Evolutionary conservation across 2,888 invertebrate species (phyloP).

Genomic region (Limnephilus lunatus): DNA sequence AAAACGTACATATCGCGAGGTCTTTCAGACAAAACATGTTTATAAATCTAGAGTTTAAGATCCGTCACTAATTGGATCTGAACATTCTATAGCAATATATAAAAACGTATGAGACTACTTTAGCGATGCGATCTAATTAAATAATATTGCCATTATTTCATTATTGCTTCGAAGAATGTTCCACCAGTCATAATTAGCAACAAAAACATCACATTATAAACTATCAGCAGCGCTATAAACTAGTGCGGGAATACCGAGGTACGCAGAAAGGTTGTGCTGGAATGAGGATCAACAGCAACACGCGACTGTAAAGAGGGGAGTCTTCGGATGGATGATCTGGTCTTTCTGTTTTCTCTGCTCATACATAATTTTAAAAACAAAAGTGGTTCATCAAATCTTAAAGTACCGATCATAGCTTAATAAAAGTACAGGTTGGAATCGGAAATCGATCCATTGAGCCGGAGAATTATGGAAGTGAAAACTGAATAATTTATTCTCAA

Average conservation of each 20-base stretch:
- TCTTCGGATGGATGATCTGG: too few species aligned
- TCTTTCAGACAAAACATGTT: too few species aligned
- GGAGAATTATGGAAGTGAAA: too few species aligned
- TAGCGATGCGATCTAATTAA: not conserved
- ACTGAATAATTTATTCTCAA: too few species aligned
- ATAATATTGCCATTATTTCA: not conserved
- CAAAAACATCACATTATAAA: slow-evolving; percentile 4
- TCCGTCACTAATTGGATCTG: not conserved
- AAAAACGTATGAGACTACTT: not conserved
- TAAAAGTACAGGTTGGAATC: too few species aligned
- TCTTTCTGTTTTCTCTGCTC: not conserved
- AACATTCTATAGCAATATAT: not conserved
- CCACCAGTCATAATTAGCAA: slow-evolving; percentile 15
- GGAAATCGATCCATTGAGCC: too few species aligned
- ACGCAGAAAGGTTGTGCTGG: slow-evolving; percentile 20
- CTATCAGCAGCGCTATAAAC: not conserved
- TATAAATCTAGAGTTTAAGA: too few species aligned
- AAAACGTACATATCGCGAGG: too few species aligned
- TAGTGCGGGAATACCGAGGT: not conserved
- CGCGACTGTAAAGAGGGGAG: not conserved
- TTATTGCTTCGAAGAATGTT: slow-evolving; percentile 2
- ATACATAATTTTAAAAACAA: too few species aligned
- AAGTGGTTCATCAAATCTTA: too few species aligned
- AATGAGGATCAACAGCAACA: slow-evolving; percentile 45
- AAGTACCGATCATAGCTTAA: too few species aligned